Base-by-base conservation (phyloP, 1,140 invertebrate genomes). In the Cyclina sinensis region DNA sequence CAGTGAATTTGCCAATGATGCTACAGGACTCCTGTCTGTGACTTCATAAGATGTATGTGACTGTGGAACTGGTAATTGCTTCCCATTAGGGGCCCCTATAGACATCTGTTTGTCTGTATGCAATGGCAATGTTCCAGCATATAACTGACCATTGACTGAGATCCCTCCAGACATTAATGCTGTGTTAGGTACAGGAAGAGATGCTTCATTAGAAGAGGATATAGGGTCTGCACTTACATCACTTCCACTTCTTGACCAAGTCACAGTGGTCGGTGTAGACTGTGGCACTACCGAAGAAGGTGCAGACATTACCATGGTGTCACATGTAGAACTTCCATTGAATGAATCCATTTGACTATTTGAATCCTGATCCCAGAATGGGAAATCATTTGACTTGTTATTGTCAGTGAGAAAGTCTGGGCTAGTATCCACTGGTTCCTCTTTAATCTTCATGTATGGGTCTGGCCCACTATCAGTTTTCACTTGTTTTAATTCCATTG, bases 401-500 rank as follows among this genome's bases (percentile, higher is more conserved):
- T 11, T 32, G 12, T 81, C 79, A 30, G 14, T 48, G 7, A 35
- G 30, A 35, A 35, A 65, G 46, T 68, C 39, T 54, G 43, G 16
- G 32, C 18, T 27, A 2, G 82, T 21, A 54, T 79, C 74, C n/a
- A 78, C 16, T n/a, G 85, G 85, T 48, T 87, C 85, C n/a, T 87
- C 85, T 43, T 87, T 87, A 5, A 87, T 30, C 46, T 73, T 70
- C 48, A 43, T 54, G 11, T 54, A 37, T 30, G 21, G 1, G 18
- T 57, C 51, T 39, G 65, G 1, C 5, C 5, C 46, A n/a, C 37
- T 18, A 4, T 68, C 86, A 30, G 30, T 35, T 59, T 88, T 88
- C 65, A 54, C 59, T 80, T 92, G 82, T 54, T 93, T 91, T 16
- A 93, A 87, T 73, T 94, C 93, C 48, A 94, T 65, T 11, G 92